These are phyloP conservation scores for Holothuria glaberrima DNA, from an alignment of 35 echinoderm and acorn worm genomes.

Conservation along the genomic window DNA sequence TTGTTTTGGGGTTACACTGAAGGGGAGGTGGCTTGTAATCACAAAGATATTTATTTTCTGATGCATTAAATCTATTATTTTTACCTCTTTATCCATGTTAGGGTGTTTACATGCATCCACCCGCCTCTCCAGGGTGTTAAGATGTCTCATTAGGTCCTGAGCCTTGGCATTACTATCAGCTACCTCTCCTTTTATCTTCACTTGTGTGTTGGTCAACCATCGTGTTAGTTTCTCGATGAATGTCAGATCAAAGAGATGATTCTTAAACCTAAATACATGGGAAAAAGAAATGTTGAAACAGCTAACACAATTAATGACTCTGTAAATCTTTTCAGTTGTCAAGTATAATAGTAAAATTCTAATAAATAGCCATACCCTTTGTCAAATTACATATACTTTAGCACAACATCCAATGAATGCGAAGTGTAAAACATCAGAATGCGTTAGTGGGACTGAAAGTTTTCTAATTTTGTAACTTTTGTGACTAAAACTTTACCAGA, in stretches of 20 bases:
- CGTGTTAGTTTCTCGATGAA: constrained; percentile 97
- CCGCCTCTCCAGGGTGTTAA: constrained; percentile 89
- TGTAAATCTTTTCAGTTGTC: too few relatives aligned
- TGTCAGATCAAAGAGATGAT: constrained; percentile 98
- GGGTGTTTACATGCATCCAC: constrained; percentile 95
- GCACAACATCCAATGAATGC: too few relatives aligned
- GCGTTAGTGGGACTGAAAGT: too few relatives aligned
- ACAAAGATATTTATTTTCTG: too few relatives aligned
- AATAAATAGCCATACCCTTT: too few relatives aligned
- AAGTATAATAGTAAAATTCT: too few relatives aligned
- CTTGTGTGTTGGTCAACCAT: constrained; percentile 99
- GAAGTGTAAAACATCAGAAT: too few relatives aligned
- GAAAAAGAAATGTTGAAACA: not conserved
- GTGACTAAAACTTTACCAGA: not conserved
- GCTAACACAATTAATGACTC: too few relatives aligned
- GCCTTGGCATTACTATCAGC: constrained; percentile 90
- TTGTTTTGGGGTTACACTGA: too few relatives aligned
- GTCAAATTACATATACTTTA: too few relatives aligned
- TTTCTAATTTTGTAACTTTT: not conserved
- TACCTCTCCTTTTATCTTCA: constrained; percentile 95
- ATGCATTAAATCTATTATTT: not conserved
- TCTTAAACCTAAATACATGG: constrained; percentile 77
- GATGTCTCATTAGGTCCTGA: constrained; percentile 77
- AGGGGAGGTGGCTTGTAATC: too few relatives aligned
- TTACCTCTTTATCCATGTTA: constrained; percentile 98